These are phyloP conservation scores for Aldrovandia affinis DNA, from an alignment of 2,797 vertebrate genomes.

Conservation along the genomic window DNA sequence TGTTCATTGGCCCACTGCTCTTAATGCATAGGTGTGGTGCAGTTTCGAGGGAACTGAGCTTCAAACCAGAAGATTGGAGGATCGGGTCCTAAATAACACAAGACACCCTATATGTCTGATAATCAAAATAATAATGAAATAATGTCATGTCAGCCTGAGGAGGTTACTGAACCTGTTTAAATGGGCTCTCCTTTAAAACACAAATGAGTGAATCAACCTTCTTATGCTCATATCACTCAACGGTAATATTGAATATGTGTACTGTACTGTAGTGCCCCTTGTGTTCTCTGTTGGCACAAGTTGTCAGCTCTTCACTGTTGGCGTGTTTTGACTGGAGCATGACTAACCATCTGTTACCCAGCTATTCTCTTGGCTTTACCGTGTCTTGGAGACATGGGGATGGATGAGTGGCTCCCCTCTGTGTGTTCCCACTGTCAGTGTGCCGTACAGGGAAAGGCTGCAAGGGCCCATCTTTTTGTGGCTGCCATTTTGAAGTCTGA, in stretches of 20 bases:
- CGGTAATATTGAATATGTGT: slow-evolving; percentile 3
- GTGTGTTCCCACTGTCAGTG: slow-evolving; percentile 20
- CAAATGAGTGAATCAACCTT: neutral
- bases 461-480: neutral
- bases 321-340: slow-evolving; percentile 36
- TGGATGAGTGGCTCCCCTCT: slow-evolving; percentile 34
- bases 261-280: neutral
- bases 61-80: neutral
- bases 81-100: neutral
- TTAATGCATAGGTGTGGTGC: neutral
- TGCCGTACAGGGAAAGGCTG: neutral
- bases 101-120: too few species aligned
- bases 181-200: neutral
- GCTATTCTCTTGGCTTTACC: slow-evolving; percentile 35
- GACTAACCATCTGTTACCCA: slow-evolving; percentile 44
- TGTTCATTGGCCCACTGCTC: neutral
- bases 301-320: slow-evolving; percentile 13
- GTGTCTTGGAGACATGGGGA: slow-evolving; percentile 32
- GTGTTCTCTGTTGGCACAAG: slow-evolving; percentile 14
- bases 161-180: neutral
- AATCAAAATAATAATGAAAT: too few species aligned
- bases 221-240: neutral
- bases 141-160: too few species aligned
- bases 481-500: slow-evolving; percentile 15
- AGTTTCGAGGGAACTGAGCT: neutral